Evolutionary conservation across 2,888 invertebrate genomes (phyloP).

Genomic region (Eupithecia abbreviata): DNA sequence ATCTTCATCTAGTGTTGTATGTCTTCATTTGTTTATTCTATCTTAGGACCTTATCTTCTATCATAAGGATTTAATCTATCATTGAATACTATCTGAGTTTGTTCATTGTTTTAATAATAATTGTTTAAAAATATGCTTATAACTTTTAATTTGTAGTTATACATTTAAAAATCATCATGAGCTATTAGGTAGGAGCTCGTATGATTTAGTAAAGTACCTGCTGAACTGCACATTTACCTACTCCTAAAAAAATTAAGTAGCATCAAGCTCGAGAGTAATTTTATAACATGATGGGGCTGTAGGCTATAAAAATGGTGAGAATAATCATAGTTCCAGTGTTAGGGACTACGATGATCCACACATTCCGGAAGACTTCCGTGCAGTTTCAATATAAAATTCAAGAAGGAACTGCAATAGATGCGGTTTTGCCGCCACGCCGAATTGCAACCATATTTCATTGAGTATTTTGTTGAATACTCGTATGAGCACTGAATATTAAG

Average conservation of each 20-base stretch:
- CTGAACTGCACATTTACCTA: too few species aligned
- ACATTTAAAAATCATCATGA: too few species aligned
- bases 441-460: slow-evolving; percentile 61
- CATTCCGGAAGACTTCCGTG: slow-evolving; percentile 56
- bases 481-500: slow-evolving; percentile 41
- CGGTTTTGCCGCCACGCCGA: slow-evolving; percentile 63
- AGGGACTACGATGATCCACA: slow-evolving; percentile 54
- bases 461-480: slow-evolving; percentile 56
- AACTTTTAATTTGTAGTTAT: too few species aligned
- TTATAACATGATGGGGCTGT: neutral
- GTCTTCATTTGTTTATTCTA: neutral
- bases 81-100: neutral
- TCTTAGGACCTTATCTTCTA: neutral
- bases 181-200: too few species aligned
- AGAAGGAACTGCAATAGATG: slow-evolving; percentile 65
- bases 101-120: neutral
- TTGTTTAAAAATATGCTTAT: too few species aligned
- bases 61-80: neutral
- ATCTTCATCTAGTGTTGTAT: neutral
- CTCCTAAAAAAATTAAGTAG: too few species aligned
- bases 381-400: slow-evolving; percentile 53
- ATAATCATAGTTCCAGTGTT: slow-evolving; percentile 48
- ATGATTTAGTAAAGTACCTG: too few species aligned
- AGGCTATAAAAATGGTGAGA: neutral
- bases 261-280: neutral